Evolutionary conservation across 1,140 invertebrate species (phyloP).

Genomic region (Listronotus bonariensis): DNA sequence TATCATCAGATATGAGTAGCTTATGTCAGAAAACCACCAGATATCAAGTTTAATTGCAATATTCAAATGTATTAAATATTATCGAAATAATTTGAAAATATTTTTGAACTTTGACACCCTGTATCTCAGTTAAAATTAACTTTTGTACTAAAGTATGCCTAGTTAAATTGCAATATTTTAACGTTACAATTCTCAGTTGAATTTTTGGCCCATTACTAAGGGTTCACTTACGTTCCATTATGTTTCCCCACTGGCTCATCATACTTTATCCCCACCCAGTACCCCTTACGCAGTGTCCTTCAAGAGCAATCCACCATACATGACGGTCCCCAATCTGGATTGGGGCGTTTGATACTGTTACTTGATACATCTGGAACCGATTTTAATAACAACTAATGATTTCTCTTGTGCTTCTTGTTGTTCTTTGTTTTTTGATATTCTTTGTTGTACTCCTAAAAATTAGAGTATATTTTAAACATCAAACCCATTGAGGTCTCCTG

Average conservation of each 20-base stretch:
- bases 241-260: slow-evolving; percentile 96
- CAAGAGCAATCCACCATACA: slow-evolving; percentile 80
- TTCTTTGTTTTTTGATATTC: slow-evolving; percentile 76
- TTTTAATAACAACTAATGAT: slow-evolving; percentile 60
- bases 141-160: too few relatives aligned
- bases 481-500: too few relatives aligned
- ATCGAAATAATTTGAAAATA: too few relatives aligned
- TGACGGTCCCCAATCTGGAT: slow-evolving; percentile 76
- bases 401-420: slow-evolving; percentile 68
- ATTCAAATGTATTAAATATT: too few relatives aligned
- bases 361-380: slow-evolving; percentile 83
- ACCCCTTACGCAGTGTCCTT: slow-evolving; percentile 82
- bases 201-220: too few relatives aligned
- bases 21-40: too few relatives aligned
- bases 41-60: too few relatives aligned
- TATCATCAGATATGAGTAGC: too few relatives aligned
- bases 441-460: slow-evolving; percentile 74
- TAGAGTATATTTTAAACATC: too few relatives aligned
- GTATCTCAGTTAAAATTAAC: too few relatives aligned
- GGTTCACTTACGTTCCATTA: slow-evolving; percentile 86
- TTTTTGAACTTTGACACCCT: too few relatives aligned
- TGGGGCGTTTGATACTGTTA: slow-evolving; percentile 73
- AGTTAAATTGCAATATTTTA: too few relatives aligned
- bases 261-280: slow-evolving; percentile 93
- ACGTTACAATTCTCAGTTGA: slow-evolving; percentile 5